Base-by-base conservation (phyloP, 2,888 invertebrate species). In the Acrocera orbiculus region DNA sequence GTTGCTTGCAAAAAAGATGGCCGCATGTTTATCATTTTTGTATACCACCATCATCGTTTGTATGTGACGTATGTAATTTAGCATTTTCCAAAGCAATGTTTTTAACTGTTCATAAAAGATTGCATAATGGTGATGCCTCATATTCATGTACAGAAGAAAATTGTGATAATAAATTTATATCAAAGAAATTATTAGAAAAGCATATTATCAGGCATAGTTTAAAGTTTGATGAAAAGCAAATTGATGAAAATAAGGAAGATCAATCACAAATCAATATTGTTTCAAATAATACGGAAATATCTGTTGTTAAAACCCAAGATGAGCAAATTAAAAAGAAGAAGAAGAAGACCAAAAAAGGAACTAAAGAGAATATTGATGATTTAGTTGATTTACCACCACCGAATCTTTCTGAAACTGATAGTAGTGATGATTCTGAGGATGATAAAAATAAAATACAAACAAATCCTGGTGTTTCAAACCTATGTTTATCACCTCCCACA, bases 11-110 rank as follows among this genome's bases (percentile, higher is more conserved):
- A 50, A 87, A 86, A 51, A 85, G 85, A 48, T 87, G 87, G 87
- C 83, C 83, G 0, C 85, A 87, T 56, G 79, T 86, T 5, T 87
- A 86, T 61, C 87, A 87, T 53, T 87, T 87, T 50, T 87, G 87
- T 53, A 71, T 78, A 42, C 86, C 86, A 25, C 83, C 86, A 4
- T 60, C 69, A 8, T 65, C 70, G 35, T 86, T 86, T 54, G 61
- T 66, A 3, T 87, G 87, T 60, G 86, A 86, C 44, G 76, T 81
- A 50, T 87, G 87, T 52, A 73, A 69, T 49, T 63, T 74, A 25
- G 73, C 68, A 40, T 83, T 86, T 50, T 67, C 76, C 4, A 72
- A 64, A 47, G 82, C 86, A 6, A 78, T 82, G 26, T 74, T 73
- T 27, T 61, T 87, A 31, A 82, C 80, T 56, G 87, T 87, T 7